These are phyloP conservation scores for Hirtodrosophila cameraria DNA, from an alignment of 2,888 invertebrate genomes.

Conservation along the genomic window DNA sequence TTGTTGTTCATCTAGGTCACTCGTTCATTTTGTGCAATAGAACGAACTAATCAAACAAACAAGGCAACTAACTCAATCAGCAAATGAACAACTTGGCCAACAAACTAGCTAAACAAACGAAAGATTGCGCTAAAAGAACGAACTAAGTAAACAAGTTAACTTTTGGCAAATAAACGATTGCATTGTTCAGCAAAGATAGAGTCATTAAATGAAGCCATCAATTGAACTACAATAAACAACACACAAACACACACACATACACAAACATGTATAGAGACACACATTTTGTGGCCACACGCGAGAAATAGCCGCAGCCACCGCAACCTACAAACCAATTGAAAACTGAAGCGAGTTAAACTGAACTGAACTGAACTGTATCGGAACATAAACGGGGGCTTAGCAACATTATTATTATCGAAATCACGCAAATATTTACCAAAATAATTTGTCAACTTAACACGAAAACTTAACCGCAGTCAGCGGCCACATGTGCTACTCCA, in stretches of 20 bases:
- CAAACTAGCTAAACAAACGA: no score
- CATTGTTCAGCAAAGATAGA: no score
- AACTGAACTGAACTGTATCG: conserved; percentile 11
- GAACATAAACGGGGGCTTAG: conserved; percentile 29
- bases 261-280: not conserved
- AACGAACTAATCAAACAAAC: no score
- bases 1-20: no score
- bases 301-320: conserved; percentile 57
- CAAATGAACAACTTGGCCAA: no score
- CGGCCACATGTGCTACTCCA: conserved; percentile 14
- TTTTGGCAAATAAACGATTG: no score
- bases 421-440: conserved; percentile 78
- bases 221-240: no score
- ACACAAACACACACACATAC: not conserved
- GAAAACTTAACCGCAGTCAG: conserved; percentile 55
- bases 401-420: conserved; percentile 67
- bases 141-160: no score
- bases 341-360: not conserved
- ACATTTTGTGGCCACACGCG: conserved; percentile 43
- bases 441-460: conserved; percentile 78
- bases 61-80: no score
- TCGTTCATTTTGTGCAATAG: no score
- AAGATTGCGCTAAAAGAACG: no score
- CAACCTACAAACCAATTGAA: conserved; percentile 45
- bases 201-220: no score